phyloP scores from a whole-genome alignment of 2,888 invertebrate species.

The Ceraclea dissimilis region DNA sequence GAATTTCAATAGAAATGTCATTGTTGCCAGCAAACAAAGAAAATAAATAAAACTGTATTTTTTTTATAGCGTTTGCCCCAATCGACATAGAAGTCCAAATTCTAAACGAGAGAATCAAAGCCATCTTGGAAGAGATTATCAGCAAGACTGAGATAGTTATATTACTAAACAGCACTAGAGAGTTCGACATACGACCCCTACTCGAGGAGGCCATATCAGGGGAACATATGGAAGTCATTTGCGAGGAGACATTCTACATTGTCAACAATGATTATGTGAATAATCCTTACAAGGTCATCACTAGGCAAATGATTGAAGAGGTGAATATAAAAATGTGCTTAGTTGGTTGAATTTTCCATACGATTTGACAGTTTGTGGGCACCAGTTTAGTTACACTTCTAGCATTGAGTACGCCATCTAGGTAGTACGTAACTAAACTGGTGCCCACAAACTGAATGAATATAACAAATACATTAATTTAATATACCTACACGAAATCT shows the following conservation, averaged over 20 bases:
- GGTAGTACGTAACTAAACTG: too few relatives aligned
- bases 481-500: conserved; percentile 6
- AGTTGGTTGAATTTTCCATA: too few relatives aligned
- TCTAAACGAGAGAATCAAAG: conserved; percentile 47
- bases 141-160: conserved; percentile 40
- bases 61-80: conserved; percentile 19
- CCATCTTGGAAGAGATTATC: conserved; percentile 44
- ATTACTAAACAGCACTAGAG: background rate
- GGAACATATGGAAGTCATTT: background rate
- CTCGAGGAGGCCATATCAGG: background rate
- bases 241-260: background rate
- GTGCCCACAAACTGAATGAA: conserved; percentile 8
- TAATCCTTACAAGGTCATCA: background rate
- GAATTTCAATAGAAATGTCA: too few relatives aligned
- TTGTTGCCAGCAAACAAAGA: too few relatives aligned
- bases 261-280: background rate
- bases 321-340: too few relatives aligned
- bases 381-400: too few relatives aligned
- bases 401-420: too few relatives aligned
- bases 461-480: too few relatives aligned
- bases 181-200: conserved; percentile 27
- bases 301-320: background rate
- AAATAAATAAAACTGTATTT: background rate
- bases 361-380: too few relatives aligned
- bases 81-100: conserved; percentile 47